Percentiles rank a stretch among this genome's conserved stretches.
These are phyloP conservation scores for Archilochus colubris DNA, from an alignment of 2,113 vertebrate species.

Conservation along the genomic window DNA sequence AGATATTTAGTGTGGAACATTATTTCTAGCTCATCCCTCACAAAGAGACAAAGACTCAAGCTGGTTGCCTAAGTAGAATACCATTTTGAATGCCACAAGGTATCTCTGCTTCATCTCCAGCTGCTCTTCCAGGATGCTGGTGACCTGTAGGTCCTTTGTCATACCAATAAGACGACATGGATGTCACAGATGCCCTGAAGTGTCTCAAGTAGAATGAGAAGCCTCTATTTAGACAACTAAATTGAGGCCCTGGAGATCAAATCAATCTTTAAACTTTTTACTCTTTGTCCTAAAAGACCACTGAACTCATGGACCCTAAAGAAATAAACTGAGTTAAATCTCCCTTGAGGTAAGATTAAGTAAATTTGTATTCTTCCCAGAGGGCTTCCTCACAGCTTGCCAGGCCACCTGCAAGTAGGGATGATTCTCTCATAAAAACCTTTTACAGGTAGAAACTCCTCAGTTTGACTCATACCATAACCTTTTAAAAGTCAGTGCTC, in stretches of 20 bases:
- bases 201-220: neutral
- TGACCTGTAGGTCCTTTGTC: neutral
- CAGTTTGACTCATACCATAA: neutral
- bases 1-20: neutral
- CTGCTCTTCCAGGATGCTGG: neutral
- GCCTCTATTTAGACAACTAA: neutral
- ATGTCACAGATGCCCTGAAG: neutral
- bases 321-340: neutral
- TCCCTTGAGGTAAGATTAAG: neutral
- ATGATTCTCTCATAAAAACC: neutral
- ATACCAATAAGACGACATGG: neutral
- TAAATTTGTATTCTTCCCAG: neutral
- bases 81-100: neutral
- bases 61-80: neutral
- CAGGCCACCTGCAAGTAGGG: neutral
- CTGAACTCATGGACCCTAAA: neutral
- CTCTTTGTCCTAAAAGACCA: neutral
- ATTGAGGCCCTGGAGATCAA: neutral
- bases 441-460: neutral
- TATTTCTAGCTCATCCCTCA: neutral
- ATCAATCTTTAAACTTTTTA: neutral
- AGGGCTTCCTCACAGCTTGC: neutral
- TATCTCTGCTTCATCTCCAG: neutral
- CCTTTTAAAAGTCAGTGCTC: neutral
- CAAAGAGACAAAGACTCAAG: neutral